Conservation (phyloP, 2,797 vertebrate species). For the Cygnus olor region DNA sequence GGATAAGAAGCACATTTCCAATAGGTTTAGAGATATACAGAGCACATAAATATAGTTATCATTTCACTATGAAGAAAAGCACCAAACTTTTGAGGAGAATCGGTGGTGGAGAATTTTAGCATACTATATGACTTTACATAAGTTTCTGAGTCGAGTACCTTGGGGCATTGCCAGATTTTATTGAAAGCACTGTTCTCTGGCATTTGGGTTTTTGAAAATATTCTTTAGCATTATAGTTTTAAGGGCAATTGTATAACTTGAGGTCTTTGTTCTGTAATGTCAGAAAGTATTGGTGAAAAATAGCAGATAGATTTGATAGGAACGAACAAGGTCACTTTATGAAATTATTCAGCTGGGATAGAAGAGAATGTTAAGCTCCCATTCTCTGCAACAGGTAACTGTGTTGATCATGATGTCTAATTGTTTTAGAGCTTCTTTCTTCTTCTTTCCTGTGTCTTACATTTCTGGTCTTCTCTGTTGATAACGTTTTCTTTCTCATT, state of each 20-base stretch:
- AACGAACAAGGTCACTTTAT: not conserved
- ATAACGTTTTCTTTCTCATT: not conserved
- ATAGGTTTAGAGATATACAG: constrained; percentile 39
- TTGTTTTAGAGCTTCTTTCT: not conserved
- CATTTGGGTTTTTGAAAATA: constrained; percentile 23
- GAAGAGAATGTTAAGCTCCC: not conserved
- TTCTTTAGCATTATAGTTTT: constrained; percentile 22
- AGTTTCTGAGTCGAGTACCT: not conserved
- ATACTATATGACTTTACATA: not conserved
- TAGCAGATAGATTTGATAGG: not conserved
- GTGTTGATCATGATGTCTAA: not conserved
- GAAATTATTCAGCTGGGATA: not conserved
- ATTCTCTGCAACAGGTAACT: not conserved
- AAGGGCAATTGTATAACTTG: constrained; percentile 1
- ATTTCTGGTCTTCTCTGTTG: not conserved
- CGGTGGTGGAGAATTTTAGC: not conserved
- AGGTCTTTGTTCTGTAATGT: constrained; percentile 2
- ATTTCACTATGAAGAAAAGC: constrained; percentile 29
- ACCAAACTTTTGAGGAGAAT: constrained; percentile 15
- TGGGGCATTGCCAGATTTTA: not conserved
- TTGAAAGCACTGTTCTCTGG: constrained; percentile 9
- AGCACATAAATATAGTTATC: constrained; percentile 43
- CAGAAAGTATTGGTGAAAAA: constrained; percentile 6
- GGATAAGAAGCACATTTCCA: constrained; percentile 68
- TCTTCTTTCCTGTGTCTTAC: not conserved